Base-by-base conservation (phyloP, 2,113 vertebrate genomes). In the Gobius niger region DNA sequence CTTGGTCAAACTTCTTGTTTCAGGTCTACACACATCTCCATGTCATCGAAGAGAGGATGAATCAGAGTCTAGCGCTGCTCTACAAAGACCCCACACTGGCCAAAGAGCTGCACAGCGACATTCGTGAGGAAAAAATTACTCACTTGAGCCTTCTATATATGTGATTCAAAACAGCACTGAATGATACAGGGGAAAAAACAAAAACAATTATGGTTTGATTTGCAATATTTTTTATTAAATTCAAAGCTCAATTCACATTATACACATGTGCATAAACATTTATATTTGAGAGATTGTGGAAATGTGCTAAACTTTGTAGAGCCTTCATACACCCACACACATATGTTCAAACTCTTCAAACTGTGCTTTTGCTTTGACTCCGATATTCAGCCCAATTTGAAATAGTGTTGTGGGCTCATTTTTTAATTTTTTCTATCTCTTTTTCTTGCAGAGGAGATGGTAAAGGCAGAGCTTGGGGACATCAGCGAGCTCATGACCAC, bases 1-100 rank as follows among this genome's bases (percentile, higher is more conserved):
- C 15, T 40, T 41, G 24, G 8, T 60, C n/a, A 59, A 52, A 52
- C 49, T 59, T 16, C 56, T 65, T 73, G 24, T 34, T 70, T 10
- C 83, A 97, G 95, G 95, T 97, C 10, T 95, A 95, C 77, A 96
- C 95, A 44, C 95, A 96, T 70, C 95, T 96, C 7, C 95, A 95
- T 52, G 95, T 97, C 54, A 96, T 97, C 8, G 94, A 96, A 78
- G 96, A 97, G 70, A 90, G 96, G 65, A 95, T 97, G 94, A 96
- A 97, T 81, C 95, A 97, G 89, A 96, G 95, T 61, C 87, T 97
- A 75, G 94, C 93, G 1, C 85, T 96, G 67, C 93, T 96, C 0
- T 94, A 95, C 83, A 95, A 95, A 72, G 94, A 95, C 72, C 94
- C 95, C 0, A 89, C 70, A 1, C 87, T 96, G 73, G 93, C 93